Evolutionary conservation across 2,888 invertebrate genomes (phyloP), one percentile per base, ranked within the genome.

Genomic region (Dascillus cervinus): DNA sequence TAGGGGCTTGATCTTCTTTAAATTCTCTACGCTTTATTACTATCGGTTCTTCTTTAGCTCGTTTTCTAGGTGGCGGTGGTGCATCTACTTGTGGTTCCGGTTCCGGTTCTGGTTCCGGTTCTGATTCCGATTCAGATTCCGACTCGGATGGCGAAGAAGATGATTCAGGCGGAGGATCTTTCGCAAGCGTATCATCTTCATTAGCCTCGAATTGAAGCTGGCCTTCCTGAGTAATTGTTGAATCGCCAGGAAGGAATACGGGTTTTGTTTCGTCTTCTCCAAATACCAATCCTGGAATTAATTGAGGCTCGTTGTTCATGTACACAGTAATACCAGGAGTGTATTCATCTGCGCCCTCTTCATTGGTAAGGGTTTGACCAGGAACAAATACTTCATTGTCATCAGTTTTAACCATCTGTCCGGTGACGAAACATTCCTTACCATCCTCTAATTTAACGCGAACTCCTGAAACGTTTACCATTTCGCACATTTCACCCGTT

Each of bases 281-380:
- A 56, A 84, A 82, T 4, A 85, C 79, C 62, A 84, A 80, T 13
- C 84, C 85, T 0, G 84, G 83, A 47, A 84, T 82, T 48, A 85
- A 81, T 1, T 80, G 81, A 1, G 82, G 82, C 1, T 83, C 83
- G 14, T 76, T 75, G 55, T 80, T 79, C 2, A 82, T 80, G 58
- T 79, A 77, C 29, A 82, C 77, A 35, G 82, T 81, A 60, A 83
- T 82, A 6, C 84, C 83, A 1, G 84, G 83, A n/a, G 82, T 80
- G 51, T 84, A 84, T 41, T 79, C 73, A 10, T 78, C 75, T 0
- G 76, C 79, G 0, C 82, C 83, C 40, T 80, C 79, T 28, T 74
- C 73, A 1, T 77, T 80, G 36, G 79, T 74, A 39, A 82, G 70
- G 0, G 82, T 82, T 64, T 83, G 82, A 4, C 83, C 84, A 2